Evolutionary conservation across 2,888 invertebrate genomes (phyloP), one percentile per base, ranked within the genome.

Genomic region (Ectemnius lituratus): DNA sequence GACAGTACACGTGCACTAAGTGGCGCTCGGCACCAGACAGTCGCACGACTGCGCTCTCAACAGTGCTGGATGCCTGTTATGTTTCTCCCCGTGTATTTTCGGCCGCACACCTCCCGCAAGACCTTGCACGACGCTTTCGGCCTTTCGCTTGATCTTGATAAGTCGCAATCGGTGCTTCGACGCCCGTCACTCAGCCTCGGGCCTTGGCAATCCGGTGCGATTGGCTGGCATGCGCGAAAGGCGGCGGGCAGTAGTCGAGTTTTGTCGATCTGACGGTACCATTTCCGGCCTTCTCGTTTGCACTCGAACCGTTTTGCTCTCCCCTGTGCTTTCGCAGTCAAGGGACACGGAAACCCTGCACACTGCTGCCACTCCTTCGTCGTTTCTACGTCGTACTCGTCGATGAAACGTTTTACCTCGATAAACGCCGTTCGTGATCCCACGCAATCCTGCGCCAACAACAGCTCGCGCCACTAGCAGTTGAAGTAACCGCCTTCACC

Each of bases 61-160:
- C 65, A 62, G 27, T 27, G 66, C 52, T 52, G 52, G 52, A 52
- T 1, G 52, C 16, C 8, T 11, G 37, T 37, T 37, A 37, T 37
- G 37, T 6, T 52, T 52, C 52, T 16, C 16, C 13, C 5, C 1
- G 14, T 72, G 64, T 84, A 82, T 85, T 82, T 84, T 76, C 76
- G 79, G 77, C 65, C 46, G 60, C 57, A 57, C 60, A 66, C 57
- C 46, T 67, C 73, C 69, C 68, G 23, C 13, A 62, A 71, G 73
- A 67, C 79, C 75, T 83, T 73, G 68, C 67, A 67, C 71, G 56
- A 23, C 37, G 59, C 61, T 81, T 78, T 73, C 79, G 73, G 79
- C 80, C 78, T 85, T 83, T 85, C 71, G 77, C 81, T 85, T 79
- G 81, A 83, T 84, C 82, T 81, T 82, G 82, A 77, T 76, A 78